These are phyloP conservation scores for Odocoileus virginianus DNA, from an alignment of 2,113 vertebrate genomes.

Conservation along the genomic window DNA sequence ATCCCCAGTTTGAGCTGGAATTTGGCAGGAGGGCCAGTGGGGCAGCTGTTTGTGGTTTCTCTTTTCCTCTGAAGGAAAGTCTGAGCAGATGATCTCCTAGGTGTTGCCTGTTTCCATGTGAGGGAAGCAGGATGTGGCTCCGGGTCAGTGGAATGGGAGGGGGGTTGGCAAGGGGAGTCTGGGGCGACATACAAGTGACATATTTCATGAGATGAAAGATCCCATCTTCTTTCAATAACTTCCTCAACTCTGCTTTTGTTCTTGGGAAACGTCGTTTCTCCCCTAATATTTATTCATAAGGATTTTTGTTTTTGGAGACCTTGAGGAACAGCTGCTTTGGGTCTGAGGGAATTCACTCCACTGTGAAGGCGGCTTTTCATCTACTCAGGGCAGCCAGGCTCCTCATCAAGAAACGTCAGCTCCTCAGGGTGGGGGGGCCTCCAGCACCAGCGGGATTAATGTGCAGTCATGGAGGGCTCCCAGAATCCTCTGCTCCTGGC, in stretches of 20 bases:
- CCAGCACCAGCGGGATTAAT: constrained; percentile 44
- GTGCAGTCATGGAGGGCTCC: constrained; percentile 1
- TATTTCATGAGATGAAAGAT: constrained; percentile 74
- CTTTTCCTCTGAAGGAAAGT: constrained; percentile 67
- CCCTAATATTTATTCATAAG: constrained; percentile 80
- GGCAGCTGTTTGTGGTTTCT: constrained; percentile 68
- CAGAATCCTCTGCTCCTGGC: not conserved
- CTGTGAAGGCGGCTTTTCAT: constrained; percentile 76
- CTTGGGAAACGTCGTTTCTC: constrained; percentile 61
- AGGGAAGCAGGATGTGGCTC: constrained; percentile 44
- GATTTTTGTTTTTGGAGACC: constrained; percentile 73
- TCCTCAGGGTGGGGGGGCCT: constrained; percentile 52
- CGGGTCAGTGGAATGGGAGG: not conserved
- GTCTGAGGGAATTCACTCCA: constrained; percentile 76
- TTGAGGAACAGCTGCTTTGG: constrained; percentile 76
- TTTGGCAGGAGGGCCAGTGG: not conserved
- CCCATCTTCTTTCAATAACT: constrained; percentile 68
- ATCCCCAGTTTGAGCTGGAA: constrained; percentile 3
- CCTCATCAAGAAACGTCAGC: constrained; percentile 73
- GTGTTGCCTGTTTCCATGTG: constrained; percentile 28
- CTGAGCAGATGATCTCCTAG: constrained; percentile 61
- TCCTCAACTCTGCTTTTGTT: constrained; percentile 76
- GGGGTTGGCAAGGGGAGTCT: not conserved
- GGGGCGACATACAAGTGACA: constrained; percentile 50
- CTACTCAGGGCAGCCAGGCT: constrained; percentile 62